Evolutionary conservation across 1,140 invertebrate species (phyloP).

Genomic region (Arion vulgaris): DNA sequence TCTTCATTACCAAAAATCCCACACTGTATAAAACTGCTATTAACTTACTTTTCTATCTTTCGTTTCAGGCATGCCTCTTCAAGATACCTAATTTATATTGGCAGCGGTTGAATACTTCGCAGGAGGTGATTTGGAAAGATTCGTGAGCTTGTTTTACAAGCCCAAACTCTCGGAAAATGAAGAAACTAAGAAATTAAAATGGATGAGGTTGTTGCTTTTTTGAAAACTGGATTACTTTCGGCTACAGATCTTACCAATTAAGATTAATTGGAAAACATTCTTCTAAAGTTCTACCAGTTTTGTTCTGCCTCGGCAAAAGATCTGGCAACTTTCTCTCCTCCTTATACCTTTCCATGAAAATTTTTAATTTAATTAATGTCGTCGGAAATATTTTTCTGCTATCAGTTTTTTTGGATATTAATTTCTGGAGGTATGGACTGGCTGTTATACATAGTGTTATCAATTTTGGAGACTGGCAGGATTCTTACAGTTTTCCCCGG

Average conservation of each 20-base stretch:
- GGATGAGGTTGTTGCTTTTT: constrained; percentile 53
- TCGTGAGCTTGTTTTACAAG: constrained; percentile 27
- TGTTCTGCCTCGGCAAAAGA: constrained; percentile 58
- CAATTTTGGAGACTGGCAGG: constrained; percentile 68
- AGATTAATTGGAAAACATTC: constrained; percentile 45
- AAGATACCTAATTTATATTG: constrained; percentile 68
- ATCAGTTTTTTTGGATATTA: constrained; percentile 72
- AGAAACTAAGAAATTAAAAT: constrained; percentile 51
- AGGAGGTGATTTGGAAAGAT: constrained; percentile 47
- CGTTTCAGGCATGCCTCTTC: constrained; percentile 69
- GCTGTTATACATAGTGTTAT: constrained; percentile 70
- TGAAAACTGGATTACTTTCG: constrained; percentile 48
- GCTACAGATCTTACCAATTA: constrained; percentile 51
- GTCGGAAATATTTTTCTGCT: constrained; percentile 74
- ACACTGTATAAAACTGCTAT: too few species aligned
- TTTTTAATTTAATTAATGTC: constrained; percentile 74
- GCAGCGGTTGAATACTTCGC: constrained; percentile 57
- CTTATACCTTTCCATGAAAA: constrained; percentile 74
- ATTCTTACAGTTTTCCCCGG: constrained; percentile 72
- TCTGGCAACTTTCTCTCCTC: constrained; percentile 73
- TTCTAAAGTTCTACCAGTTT: constrained; percentile 35
- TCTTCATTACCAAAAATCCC: too few species aligned
- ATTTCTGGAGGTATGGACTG: constrained; percentile 73
- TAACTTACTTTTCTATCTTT: too few species aligned
- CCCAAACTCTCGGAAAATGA: constrained; percentile 6